Conservation (phyloP, 2,113 vertebrate species). For the Halcyon malimbica region DNA sequence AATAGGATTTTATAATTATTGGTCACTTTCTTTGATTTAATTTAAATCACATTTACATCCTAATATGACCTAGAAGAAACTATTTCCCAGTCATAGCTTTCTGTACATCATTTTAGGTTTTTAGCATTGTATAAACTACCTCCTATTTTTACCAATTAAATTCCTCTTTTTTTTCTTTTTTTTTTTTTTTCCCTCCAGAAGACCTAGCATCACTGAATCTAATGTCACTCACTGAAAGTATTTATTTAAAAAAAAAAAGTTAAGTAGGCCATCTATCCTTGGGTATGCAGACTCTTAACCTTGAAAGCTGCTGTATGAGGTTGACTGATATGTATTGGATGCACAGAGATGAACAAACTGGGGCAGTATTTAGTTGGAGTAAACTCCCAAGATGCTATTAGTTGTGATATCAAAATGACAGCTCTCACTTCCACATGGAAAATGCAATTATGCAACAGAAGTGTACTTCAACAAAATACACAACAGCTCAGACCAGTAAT, state of each 20-base stretch:
- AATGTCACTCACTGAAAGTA: not conserved
- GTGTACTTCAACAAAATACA: not conserved
- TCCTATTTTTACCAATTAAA: not conserved
- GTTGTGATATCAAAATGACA: slow-evolving; percentile 16
- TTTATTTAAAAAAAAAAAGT: too few relatives aligned
- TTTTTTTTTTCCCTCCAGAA: not conserved
- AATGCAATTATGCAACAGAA: slow-evolving; percentile 9
- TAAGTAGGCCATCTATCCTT: slow-evolving; percentile 8
- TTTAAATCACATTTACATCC: slow-evolving; percentile 60
- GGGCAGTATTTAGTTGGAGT: not conserved
- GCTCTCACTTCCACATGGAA: slow-evolving; percentile 13
- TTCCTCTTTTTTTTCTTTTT: too few relatives aligned
- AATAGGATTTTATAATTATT: slow-evolving; percentile 55
- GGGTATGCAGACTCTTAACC: not conserved
- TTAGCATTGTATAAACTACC: not conserved
- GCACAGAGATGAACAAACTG: not conserved
- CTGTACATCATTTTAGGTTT: not conserved
- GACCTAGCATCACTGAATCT: not conserved
- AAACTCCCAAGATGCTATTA: not conserved
- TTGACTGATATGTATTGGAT: not conserved
- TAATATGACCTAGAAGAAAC: slow-evolving; percentile 18
- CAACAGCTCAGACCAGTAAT: not conserved
- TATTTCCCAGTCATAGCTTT: not conserved
- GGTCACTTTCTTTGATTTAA: slow-evolving; percentile 61
- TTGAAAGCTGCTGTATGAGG: not conserved